Conservation (phyloP, 2,797 vertebrate species). For the Knipowitschia caucasica region DNA sequence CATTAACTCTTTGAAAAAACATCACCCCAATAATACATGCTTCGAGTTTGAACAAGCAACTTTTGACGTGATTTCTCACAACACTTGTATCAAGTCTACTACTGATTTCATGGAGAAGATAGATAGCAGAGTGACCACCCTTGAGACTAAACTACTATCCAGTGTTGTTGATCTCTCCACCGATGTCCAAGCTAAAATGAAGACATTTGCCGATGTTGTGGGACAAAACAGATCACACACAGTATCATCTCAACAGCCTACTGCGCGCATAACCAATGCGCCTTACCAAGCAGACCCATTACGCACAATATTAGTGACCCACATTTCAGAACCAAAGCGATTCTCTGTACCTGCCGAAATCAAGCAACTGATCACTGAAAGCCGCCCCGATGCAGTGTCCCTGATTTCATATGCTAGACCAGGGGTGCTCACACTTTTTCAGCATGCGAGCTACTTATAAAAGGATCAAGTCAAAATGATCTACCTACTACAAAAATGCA, state of each 20-base stretch:
- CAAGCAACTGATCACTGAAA: too few relatives aligned
- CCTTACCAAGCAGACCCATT: background rate
- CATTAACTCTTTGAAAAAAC: background rate
- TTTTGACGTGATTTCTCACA: background rate
- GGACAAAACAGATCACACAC: background rate
- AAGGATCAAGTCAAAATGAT: too few relatives aligned
- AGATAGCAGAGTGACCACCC: background rate
- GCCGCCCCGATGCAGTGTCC: background rate
- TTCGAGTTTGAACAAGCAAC: background rate
- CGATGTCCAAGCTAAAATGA: background rate
- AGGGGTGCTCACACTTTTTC: too few relatives aligned
- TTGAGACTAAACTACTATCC: background rate
- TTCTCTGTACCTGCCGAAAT: too few relatives aligned
- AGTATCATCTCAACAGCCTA: background rate
- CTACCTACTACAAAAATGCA: too few relatives aligned
- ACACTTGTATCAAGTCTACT: background rate
- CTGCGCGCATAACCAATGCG: background rate
- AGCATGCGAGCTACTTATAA: too few relatives aligned
- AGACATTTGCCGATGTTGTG: background rate
- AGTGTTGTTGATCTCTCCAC: background rate
- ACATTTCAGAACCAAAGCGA: background rate
- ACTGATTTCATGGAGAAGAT: background rate
- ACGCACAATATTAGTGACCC: background rate
- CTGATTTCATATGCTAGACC: background rate
- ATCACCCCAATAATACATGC: background rate